A percentile compares a stretch with the other conserved stretches of the same genome.
These are phyloP conservation scores for Rhabdophis nuchalis DNA, from an alignment of 2,797 vertebrate genomes.

Conservation along the genomic window DNA sequence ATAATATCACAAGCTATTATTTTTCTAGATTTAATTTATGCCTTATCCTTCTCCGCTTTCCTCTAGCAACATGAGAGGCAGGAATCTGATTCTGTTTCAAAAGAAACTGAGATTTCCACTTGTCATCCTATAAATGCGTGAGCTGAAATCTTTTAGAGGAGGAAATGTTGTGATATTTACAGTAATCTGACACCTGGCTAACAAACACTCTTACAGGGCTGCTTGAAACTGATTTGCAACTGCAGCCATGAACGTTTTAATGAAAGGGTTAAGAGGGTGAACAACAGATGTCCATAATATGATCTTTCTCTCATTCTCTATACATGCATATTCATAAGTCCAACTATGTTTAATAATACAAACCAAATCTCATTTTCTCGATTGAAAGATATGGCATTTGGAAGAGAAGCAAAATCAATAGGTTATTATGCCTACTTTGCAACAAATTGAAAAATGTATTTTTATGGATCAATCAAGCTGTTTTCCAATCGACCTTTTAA, in stretches of 20 bases:
- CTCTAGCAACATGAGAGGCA: background rate
- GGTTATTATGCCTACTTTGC: background rate
- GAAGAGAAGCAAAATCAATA: background rate
- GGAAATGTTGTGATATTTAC: constrained; percentile 12
- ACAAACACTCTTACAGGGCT: constrained; percentile 7
- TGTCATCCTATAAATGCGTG: constrained; percentile 12
- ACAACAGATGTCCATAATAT: background rate
- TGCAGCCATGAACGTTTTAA: background rate
- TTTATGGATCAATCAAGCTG: background rate
- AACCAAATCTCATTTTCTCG: background rate
- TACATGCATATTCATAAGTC: background rate
- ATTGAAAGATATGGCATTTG: background rate
- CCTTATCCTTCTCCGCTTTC: constrained; percentile 15
- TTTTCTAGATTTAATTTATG: background rate
- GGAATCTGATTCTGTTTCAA: constrained; percentile 6
- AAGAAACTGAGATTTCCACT: constrained; percentile 20
- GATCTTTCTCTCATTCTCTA: background rate
- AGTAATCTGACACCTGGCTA: constrained; percentile 17
- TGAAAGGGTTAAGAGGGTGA: background rate
- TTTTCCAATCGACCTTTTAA: background rate
- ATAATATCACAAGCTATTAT: background rate
- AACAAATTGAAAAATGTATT: background rate
- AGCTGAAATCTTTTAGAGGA: constrained; percentile 15
- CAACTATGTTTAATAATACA: background rate
- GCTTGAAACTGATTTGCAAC: constrained; percentile 9